phyloP scores from a whole-genome alignment of 2,797 vertebrate genomes.

The Echiichthys vipera region DNA sequence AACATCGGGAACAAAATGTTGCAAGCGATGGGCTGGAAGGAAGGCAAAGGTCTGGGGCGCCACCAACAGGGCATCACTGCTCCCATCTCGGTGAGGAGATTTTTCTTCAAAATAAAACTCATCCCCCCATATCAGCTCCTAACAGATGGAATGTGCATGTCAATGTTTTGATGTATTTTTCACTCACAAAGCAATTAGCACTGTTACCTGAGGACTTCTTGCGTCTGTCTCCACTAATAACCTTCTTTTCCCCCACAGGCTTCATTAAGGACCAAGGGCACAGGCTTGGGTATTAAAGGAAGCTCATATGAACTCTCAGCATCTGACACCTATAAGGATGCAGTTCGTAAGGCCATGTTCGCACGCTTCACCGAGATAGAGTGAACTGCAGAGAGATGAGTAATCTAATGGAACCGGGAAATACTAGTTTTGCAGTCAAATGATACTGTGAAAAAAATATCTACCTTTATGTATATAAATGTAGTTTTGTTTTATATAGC shows the following conservation, averaged over 20 bases:
- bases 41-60: slow-evolving; percentile 91
- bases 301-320: slow-evolving; percentile 90
- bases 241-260: slow-evolving; percentile 81
- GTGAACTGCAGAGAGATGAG: slow-evolving; percentile 56
- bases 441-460: slow-evolving; percentile 24
- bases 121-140: slow-evolving; percentile 12
- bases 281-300: slow-evolving; percentile 92
- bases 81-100: slow-evolving; percentile 87
- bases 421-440: background rate
- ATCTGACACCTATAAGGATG: slow-evolving; percentile 93
- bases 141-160: slow-evolving; percentile 49
- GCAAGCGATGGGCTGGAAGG: slow-evolving; percentile 95
- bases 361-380: slow-evolving; percentile 94
- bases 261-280: slow-evolving; percentile 91
- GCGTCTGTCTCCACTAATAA: slow-evolving; percentile 55
- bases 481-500: slow-evolving; percentile 10
- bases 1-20: slow-evolving; percentile 96
- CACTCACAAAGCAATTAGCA: slow-evolving; percentile 64
- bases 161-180: slow-evolving; percentile 5
- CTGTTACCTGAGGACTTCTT: slow-evolving; percentile 43
- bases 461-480: slow-evolving; percentile 6
- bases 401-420: background rate
- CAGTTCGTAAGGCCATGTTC: slow-evolving; percentile 94
- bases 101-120: background rate
- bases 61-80: slow-evolving; percentile 94